Evolutionary conservation across 2,797 vertebrate species (phyloP).

Genomic region (Channa striata): DNA sequence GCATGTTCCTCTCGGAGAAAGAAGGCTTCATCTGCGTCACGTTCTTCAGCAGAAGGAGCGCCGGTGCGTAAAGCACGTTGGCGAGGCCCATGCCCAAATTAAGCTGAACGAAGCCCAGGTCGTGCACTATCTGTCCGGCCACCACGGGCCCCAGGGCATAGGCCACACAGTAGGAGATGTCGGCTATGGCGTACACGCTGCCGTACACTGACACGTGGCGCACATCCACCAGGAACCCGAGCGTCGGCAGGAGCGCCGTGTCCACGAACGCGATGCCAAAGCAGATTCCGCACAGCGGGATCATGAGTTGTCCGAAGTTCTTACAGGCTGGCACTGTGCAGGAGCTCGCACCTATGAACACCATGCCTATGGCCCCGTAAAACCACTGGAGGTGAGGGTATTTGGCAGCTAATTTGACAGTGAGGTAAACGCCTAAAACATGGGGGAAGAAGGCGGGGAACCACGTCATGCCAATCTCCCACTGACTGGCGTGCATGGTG

Average conservation of each 20-base stretch:
- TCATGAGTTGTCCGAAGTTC: slow-evolving; percentile 92
- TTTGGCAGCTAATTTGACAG: slow-evolving; percentile 90
- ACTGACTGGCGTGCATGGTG: slow-evolving; percentile 91
- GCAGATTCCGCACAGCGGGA: slow-evolving; percentile 97
- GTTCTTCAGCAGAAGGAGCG: slow-evolving; percentile 92
- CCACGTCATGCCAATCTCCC: slow-evolving; percentile 97
- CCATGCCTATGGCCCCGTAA: slow-evolving; percentile 96
- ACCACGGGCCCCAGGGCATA: slow-evolving; percentile 95
- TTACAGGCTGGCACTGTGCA: slow-evolving; percentile 94
- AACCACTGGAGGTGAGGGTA: slow-evolving; percentile 98
- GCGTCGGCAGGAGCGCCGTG: slow-evolving; percentile 95
- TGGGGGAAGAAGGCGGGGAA: slow-evolving; percentile 97
- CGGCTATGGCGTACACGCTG: slow-evolving; percentile 97
- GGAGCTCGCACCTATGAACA: slow-evolving; percentile 94
- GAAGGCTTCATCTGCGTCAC: slow-evolving; percentile 94
- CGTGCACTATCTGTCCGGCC: slow-evolving; percentile 95
- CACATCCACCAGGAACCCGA: slow-evolving; percentile 96
- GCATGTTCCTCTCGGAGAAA: slow-evolving; percentile 92
- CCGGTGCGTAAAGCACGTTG: slow-evolving; percentile 95
- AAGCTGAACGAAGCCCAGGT: slow-evolving; percentile 93
- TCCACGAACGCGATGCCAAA: slow-evolving; percentile 98
- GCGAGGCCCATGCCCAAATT: slow-evolving; percentile 97
- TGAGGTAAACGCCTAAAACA: slow-evolving; percentile 93
- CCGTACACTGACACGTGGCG: slow-evolving; percentile 96
- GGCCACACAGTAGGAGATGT: slow-evolving; percentile 97